A percentile compares a stretch with the other conserved stretches of the same genome.
phyloP scores from a whole-genome alignment of 2,113 vertebrate genomes.

The Apodemus sylvaticus region DNA sequence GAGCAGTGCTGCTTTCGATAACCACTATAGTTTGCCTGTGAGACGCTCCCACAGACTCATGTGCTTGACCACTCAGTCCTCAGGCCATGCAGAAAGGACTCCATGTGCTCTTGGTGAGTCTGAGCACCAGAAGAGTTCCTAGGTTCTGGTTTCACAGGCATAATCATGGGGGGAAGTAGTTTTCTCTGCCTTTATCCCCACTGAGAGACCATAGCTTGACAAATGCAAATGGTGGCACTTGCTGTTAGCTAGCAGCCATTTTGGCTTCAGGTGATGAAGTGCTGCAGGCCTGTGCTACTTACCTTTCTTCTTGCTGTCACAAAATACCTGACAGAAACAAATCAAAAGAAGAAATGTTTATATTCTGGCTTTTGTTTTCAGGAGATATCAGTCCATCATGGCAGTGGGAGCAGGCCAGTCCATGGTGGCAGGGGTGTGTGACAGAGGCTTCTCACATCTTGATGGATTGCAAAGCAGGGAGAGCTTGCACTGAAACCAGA shows the following conservation, averaged over 20 bases:
- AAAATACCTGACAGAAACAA: neutral
- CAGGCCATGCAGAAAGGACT: neutral
- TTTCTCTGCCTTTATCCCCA: neutral
- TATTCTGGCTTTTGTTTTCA: neutral
- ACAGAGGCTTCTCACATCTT: neutral
- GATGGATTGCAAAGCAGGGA: neutral
- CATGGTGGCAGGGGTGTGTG: neutral
- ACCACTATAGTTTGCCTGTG: neutral
- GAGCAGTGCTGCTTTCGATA: neutral
- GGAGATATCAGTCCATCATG: neutral
- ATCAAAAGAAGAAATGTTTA: neutral
- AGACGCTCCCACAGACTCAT: neutral
- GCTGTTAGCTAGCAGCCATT: neutral
- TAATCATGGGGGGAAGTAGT: neutral
- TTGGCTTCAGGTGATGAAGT: neutral
- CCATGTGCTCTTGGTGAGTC: fast-evolving
- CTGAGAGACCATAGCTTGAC: neutral
- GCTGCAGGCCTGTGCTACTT: neutral
- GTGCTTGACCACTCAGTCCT: neutral
- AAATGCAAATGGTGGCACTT: neutral
- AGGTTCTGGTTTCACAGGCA: neutral
- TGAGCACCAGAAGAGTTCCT: neutral
- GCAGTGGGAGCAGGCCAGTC: neutral
- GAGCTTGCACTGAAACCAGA: neutral
- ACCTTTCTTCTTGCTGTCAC: neutral